Percentiles rank a stretch among this genome's conserved stretches.
These are phyloP conservation scores for Gymnocypris eckloni DNA, from an alignment of 2,797 vertebrate genomes.

Conservation along the genomic window DNA sequence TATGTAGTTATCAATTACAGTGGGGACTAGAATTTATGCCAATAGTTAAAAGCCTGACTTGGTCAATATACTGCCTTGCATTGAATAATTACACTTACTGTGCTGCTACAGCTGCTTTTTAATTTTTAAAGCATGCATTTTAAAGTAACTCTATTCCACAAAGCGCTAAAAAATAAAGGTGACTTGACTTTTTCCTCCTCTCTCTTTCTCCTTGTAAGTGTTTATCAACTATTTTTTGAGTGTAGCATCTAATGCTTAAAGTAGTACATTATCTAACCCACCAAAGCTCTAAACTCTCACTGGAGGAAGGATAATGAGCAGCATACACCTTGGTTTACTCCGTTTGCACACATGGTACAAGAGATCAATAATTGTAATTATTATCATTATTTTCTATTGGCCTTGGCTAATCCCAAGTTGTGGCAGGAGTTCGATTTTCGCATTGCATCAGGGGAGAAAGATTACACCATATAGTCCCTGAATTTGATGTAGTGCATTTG, in stretches of 20 bases:
- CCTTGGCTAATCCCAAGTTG: slow-evolving; percentile 50
- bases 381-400: slow-evolving; percentile 57
- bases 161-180: background rate
- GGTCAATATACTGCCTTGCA: background rate
- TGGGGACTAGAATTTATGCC: background rate
- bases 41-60: background rate
- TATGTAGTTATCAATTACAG: background rate
- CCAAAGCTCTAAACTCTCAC: background rate
- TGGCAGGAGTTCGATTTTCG: slow-evolving; percentile 51
- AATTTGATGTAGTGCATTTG: slow-evolving; percentile 46
- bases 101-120: no score
- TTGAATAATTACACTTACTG: background rate
- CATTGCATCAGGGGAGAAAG: slow-evolving; percentile 36
- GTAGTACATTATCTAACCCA: background rate
- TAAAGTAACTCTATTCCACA: background rate
- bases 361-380: slow-evolving; percentile 59
- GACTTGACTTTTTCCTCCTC: background rate
- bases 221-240: background rate
- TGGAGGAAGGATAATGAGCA: background rate
- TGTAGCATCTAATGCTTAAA: background rate
- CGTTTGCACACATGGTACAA: slow-evolving; percentile 51
- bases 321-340: slow-evolving; percentile 26
- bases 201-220: background rate
- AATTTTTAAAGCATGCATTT: background rate
- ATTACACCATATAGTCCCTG: slow-evolving; percentile 43